phyloP scores from a whole-genome alignment of 2,888 invertebrate species.

The Erpobdella octoculata region DNA sequence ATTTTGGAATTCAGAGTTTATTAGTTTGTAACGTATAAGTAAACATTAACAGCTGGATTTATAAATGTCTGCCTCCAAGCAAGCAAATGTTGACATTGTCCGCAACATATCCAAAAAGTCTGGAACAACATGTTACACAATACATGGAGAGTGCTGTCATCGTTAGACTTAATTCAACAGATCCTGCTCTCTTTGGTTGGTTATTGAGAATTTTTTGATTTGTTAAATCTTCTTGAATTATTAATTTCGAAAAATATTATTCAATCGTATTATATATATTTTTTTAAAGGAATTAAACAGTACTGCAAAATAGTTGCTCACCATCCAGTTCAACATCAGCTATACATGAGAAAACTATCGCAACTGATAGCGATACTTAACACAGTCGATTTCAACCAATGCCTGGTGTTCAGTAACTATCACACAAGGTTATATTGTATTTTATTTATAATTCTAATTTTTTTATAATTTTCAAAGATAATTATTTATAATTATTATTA shows the following conservation, averaged over 20 bases:
- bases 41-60: constrained; percentile 1
- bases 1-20: neutral
- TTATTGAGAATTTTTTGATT: constrained; percentile 5
- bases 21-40: too few species aligned
- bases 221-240: neutral
- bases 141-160: constrained; percentile 73
- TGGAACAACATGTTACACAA: constrained; percentile 64
- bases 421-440: constrained; percentile 65
- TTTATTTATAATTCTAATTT: too few species aligned
- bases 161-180: constrained; percentile 65
- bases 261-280: neutral
- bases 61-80: constrained; percentile 45
- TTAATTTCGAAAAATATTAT: neutral
- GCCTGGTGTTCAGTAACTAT: constrained; percentile 81
- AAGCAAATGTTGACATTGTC: constrained; percentile 86
- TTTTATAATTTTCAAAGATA: too few species aligned
- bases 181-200: constrained; percentile 57
- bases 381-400: constrained; percentile 73
- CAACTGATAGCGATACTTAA: constrained; percentile 59
- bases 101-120: constrained; percentile 76
- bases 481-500: too few species aligned
- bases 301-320: constrained; percentile 58
- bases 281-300: constrained; percentile 67
- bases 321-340: constrained; percentile 45
- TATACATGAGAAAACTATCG: constrained; percentile 49